Base-by-base conservation (phyloP, 2,888 invertebrate species). In the Eumacrocentrus americanus region DNA sequence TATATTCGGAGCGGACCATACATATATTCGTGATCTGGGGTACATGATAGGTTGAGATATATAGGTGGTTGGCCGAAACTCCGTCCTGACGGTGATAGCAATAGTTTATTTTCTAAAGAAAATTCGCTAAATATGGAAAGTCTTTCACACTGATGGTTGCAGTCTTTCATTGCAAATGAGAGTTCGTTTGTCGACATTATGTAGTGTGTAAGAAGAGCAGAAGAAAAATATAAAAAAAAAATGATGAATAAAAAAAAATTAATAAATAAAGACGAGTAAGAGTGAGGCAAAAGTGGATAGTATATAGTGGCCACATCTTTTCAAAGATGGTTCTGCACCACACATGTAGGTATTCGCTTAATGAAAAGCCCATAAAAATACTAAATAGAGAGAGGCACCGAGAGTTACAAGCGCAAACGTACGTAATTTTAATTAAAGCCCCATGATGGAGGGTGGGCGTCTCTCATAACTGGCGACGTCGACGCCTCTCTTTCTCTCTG, bases 351-450 rank as follows among this genome's bases (percentile, higher is more conserved):
- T n/a, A n/a, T 62, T 59, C 62, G 63, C 63, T 64, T 73, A 72
- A 76, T 78, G 75, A 78, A 78, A 78, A 75, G 76, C 78, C 78
- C 78, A 75, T 79, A 74, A 79, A 78, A n/a, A 77, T 71, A 71
- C 71, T 73, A 72, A 73, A 75, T 68, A 72, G 69, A 73, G 65
- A 72, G 63, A 63, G 25, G 38, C 58, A 66, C 71, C n/a, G n/a
- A n/a, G 67, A 64, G 71, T 72, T 71, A 74, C 70, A 71, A n/a
- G n/a, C n/a, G n/a, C n/a, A n/a, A n/a, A n/a, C n/a, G 72, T 74
- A 75, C 74, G 76, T 80, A 78, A 80, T 78, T 80, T 79, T 79
- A 79, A 79, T 79, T 78, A 79, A 79, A 79, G 72, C 73, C 67
- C 67, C 70, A 71, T 68, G 73, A 73, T 68, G 72, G 69, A 76